Percentiles rank a stretch among this genome's conserved stretches.
These are phyloP conservation scores for Thamnophis sirtalis DNA, from an alignment of 2,113 vertebrate species.

Conservation along the genomic window DNA sequence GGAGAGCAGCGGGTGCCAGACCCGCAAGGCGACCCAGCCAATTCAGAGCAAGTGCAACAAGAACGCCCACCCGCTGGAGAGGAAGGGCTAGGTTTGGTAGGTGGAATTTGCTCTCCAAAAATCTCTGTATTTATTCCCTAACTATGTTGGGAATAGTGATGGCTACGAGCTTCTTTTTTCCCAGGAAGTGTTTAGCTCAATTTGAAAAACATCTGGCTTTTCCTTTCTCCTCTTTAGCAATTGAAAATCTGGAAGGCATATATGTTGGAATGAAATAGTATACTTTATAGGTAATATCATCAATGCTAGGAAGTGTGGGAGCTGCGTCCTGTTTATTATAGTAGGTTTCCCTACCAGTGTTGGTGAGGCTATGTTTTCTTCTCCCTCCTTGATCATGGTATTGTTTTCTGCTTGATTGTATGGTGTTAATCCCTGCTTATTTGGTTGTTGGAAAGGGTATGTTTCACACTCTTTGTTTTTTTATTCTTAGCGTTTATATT, in stretches of 20 bases:
- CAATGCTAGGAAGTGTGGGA: background rate
- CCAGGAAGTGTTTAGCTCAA: background rate
- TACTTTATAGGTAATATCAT: background rate
- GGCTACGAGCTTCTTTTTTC: background rate
- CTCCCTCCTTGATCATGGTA: background rate
- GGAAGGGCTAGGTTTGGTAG: slow-evolving; percentile 45
- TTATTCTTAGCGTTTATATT: background rate
- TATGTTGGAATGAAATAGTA: background rate
- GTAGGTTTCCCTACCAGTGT: background rate
- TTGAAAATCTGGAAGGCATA: background rate
- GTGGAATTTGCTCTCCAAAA: background rate
- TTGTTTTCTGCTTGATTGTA: background rate
- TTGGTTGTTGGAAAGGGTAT: background rate
- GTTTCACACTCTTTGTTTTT: background rate
- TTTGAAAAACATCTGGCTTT: background rate
- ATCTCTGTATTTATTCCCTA: background rate
- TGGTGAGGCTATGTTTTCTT: background rate
- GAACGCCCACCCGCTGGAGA: slow-evolving; percentile 40
- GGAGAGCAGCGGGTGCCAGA: slow-evolving; percentile 70
- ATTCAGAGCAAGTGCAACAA: slow-evolving; percentile 65
- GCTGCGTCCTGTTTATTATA: background rate
- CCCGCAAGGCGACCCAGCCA: slow-evolving; percentile 62
- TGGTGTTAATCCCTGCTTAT: background rate
- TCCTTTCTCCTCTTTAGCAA: background rate
- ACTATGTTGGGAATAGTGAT: background rate